Evolutionary conservation across 2,888 invertebrate species (phyloP), one percentile per base, ranked within the genome.

Genomic region (Lasioglossum calceatum): DNA sequence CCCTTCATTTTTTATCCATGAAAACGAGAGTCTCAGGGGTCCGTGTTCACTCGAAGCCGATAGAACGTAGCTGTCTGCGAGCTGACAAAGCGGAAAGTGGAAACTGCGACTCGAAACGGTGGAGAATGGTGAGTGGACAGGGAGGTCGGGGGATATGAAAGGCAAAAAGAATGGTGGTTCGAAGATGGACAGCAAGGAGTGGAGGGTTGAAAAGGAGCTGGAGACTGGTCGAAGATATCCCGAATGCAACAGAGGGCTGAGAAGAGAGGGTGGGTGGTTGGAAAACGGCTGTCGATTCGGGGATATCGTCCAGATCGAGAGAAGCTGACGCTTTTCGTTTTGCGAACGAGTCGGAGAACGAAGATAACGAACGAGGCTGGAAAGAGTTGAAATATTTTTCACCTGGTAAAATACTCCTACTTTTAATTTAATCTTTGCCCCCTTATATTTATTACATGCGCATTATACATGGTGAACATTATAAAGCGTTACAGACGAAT

Each of bases 1-100:
- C 67, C 67, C 76, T 85, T 67, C 71, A 47, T 85, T 79, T 85
- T 78, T 78, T 72, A 75, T 74, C 72, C 72, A n/a, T 16, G 81
- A 76, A 58, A 78, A 72, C 61, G 27, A 54, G 44, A 79, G 71
- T 75, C 67, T 47, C 23, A 14, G 70, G 16, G 36, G 61, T 61
- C 4, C 61, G 16, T 32, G 61, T 16, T 61, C 61, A 12, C 61
- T 61, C 67, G 36, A 14, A 71, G 58, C 50, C 64, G 70, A 80
- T 76, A 75, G 77, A 87, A 84, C 58, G n/a, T 73, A 4, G 73
- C 75, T 79, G 81, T 71, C 77, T 19, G 73, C 58, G 39, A 77
- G 78, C 76, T 67, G 75, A 86, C 76, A 67, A 81, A 82, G 80
- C 73, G 50, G 23, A 79, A 44, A 78, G 76, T 32, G 39, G 73